Evolutionary conservation across 1,140 invertebrate species (phyloP).

Genomic region (Zaprionus ghesquierei): DNA sequence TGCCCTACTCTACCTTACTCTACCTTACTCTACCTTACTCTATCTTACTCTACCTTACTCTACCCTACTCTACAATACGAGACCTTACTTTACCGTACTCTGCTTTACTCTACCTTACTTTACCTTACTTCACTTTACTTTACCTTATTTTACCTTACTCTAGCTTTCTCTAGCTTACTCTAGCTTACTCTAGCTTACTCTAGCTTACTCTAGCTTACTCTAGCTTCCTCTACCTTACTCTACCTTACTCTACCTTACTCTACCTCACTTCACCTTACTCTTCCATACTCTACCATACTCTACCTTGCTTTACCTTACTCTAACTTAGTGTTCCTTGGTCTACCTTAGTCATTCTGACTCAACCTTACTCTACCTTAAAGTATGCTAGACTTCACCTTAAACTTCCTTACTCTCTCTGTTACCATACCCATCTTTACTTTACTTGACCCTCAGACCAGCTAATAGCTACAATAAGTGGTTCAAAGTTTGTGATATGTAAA

Average conservation of each 20-base stretch:
- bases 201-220: not conserved
- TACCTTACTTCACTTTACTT: not conserved
- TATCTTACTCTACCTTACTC: no score
- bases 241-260: not conserved
- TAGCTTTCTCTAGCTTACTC: not conserved
- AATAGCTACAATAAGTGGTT: not conserved
- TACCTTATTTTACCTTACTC: no score
- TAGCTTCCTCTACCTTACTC: not conserved
- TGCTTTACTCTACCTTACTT: not conserved
- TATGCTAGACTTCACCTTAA: not conserved
- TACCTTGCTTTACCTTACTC: not conserved
- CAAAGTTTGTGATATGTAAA: not conserved
- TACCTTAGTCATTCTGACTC: not conserved
- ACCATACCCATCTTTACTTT: no score
- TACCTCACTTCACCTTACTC: not conserved
- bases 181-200: not conserved
- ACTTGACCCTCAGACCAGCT: not conserved
- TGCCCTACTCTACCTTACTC: no score
- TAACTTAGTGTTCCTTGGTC: not conserved
- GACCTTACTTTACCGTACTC: no score
- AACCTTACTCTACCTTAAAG: not conserved
- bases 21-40: no score
- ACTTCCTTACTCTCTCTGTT: not conserved
- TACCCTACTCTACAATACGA: no score
- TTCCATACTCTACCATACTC: not conserved